Base-by-base conservation (phyloP, 1,140 invertebrate species). In the Drosophila azteca region DNA sequence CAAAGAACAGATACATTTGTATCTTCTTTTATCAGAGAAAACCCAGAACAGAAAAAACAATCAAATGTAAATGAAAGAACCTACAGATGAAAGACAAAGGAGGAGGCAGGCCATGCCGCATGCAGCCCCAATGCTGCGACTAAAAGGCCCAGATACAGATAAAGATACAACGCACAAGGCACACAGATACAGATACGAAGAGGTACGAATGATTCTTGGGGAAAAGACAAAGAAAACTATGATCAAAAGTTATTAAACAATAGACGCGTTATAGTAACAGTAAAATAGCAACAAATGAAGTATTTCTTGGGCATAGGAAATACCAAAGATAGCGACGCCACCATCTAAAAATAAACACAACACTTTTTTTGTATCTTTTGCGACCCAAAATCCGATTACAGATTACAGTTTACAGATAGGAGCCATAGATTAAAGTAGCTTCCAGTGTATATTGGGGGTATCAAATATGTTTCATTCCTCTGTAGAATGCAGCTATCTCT, bases 181-280 rank as follows among this genome's bases (percentile, higher is more conserved):
- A 20, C 17, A 20, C 6, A 39, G 15, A 13, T 39, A 39, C 35
- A 13, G 35, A 39, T 39, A 39, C 35, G 35, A 1, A 13, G 35
- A 13, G 11, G 11, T 39, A 39, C 35, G 35, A 39, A 39, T 13
- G 35, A 39, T 35, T 24, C 22, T 24, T 24, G 3, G 3, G 22
- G 22, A 24, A 24, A 24, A 24, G 2, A 24, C 22, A 24, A 24
- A 24, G 3, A 53, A 74, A 46, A 55, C 9, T 48, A 51, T 87
- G 70, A 71, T 82, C 75, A 85, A 75, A 68, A 81, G 73, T 81
- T 85, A 87, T 85, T 87, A 85, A 87, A 87, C 82, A 82, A 81
- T 77, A 78, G 66, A 20, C 17, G 17, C 0, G 17, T 20, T 75
- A 60, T 61, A 58, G 24, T 5, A 39, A 13, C 4, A 8, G 35